A percentile compares a stretch with the other conserved stretches of the same genome.
phyloP scores from a whole-genome alignment of 2,113 vertebrate genomes.

The Lipophrys pholis region DNA sequence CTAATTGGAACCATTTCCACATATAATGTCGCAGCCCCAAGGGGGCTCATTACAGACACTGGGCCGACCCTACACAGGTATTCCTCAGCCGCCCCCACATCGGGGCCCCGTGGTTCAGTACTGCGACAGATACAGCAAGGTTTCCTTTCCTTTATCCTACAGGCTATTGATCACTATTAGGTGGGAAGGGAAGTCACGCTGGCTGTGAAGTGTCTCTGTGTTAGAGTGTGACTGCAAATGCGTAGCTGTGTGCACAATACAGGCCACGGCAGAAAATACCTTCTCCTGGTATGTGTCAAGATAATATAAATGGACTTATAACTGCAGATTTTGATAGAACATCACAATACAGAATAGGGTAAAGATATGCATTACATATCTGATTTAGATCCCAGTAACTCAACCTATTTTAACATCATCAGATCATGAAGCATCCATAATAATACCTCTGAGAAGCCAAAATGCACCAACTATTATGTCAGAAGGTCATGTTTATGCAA shows the following conservation, averaged over 20 bases:
- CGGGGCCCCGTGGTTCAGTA: conserved; percentile 44
- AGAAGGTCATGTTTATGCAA: too few species aligned
- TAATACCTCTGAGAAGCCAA: too few species aligned
- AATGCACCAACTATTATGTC: too few species aligned
- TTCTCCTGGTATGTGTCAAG: conserved; percentile 20
- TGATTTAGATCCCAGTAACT: too few species aligned
- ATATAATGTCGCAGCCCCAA: conserved; percentile 67
- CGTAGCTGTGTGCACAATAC: conserved; percentile 1
- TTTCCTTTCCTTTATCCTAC: conserved; percentile 50
- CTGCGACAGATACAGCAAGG: conserved; percentile 38
- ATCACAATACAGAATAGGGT: background rate
- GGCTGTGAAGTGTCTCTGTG: conserved; percentile 23
- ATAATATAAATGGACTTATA: conserved; percentile 10
- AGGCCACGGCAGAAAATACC: conserved; percentile 32
- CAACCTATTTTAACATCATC: too few species aligned
- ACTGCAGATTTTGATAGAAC: background rate
- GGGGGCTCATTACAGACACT: conserved; percentile 73
- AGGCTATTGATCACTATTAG: conserved; percentile 61
- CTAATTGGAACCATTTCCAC: conserved; percentile 81
- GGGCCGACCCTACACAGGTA: conserved; percentile 32
- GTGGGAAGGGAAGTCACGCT: conserved; percentile 25
- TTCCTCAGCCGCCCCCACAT: conserved; percentile 35
- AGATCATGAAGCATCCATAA: too few species aligned
- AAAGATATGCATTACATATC: background rate
- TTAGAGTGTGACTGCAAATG: conserved; percentile 14